Evolutionary conservation across 2,113 vertebrate genomes (phyloP), one percentile per base, ranked within the genome.

Genomic region (Canis aureus): DNA sequence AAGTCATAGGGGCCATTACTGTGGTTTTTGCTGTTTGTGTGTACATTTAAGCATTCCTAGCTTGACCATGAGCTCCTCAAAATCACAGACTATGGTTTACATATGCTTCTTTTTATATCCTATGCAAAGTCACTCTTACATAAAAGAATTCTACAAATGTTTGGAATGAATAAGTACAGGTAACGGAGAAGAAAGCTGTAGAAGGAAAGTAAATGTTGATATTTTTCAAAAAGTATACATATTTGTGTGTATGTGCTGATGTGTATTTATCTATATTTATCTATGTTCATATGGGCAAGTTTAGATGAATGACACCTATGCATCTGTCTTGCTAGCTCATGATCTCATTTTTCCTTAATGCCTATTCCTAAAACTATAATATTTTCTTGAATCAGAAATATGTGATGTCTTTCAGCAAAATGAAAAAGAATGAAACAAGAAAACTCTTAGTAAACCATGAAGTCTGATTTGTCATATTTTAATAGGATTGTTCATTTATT

Each of bases 1-100:
- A 35, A 15, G 7, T 19, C 25, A 0, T 29, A 6, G 27, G 57
- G 8, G 1, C 29, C 7, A 1, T 62, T 25, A 23, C 1, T 25
- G 0, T 2, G 16, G 2, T 38, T 76, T 27, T 78, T 2, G 17
- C 16, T 53, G 10, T 51, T n/a, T 11, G 7, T 19, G 4, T 20
- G 9, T 32, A 10, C 15, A 12, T 69, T 67, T 51, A 8, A 22
- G 69, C 51, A 29, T 27, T 90, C 32, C 51, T 43, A 0, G 20
- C 27, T 81, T 16, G 12, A 55, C 38, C 35, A 6, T 10, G 57
- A 69, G 22, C 22, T 23, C 22, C 59, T 84, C 17, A 64, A 19
- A 32, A 78, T 49, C 38, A 25, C 10, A 82, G 25, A 15, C 5
- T 62, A 0, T 3, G 8, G 23, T 79, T 84, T 80, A 1, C 32